phyloP scores from a whole-genome alignment of 2,888 invertebrate genomes.

The Sphaerophoria rueppellii region DNA sequence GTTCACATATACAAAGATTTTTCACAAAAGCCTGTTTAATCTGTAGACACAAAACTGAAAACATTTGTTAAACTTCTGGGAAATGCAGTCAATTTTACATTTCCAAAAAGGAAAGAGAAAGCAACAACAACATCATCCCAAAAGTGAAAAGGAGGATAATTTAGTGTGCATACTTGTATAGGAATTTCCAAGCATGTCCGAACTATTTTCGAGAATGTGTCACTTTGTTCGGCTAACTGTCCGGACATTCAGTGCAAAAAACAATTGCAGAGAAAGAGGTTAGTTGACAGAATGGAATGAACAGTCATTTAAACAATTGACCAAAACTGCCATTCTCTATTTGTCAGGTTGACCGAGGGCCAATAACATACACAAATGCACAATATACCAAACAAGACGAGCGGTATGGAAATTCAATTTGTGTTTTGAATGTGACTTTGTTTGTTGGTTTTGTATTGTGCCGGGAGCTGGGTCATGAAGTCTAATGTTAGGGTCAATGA shows the following conservation, averaged over 20 bases:
- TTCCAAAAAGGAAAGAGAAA: background rate
- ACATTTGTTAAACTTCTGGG: background rate
- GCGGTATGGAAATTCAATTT: constrained; percentile 11
- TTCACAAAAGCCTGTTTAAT: background rate
- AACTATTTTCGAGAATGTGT: constrained; percentile 14
- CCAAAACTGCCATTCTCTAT: constrained; percentile 55
- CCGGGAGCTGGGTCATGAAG: background rate
- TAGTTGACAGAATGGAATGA: constrained; percentile 33
- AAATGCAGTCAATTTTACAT: constrained; percentile 11
- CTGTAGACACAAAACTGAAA: background rate
- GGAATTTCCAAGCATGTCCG: background rate
- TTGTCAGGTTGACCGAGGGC: constrained; percentile 29
- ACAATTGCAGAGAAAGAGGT: background rate
- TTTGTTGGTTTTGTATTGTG: background rate
- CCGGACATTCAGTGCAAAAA: background rate
- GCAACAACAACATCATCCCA: background rate
- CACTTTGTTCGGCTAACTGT: background rate
- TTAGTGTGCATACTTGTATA: background rate
- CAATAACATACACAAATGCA: constrained; percentile 14
- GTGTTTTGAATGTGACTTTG: background rate
- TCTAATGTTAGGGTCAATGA: background rate
- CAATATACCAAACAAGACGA: background rate
- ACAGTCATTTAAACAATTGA: constrained; percentile 62
- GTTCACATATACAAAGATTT: background rate
- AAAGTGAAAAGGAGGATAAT: background rate